Evolutionary conservation across 1,140 invertebrate genomes (phyloP), one percentile per base, ranked within the genome.

Genomic region (Zaprionus ghesquierei): DNA sequence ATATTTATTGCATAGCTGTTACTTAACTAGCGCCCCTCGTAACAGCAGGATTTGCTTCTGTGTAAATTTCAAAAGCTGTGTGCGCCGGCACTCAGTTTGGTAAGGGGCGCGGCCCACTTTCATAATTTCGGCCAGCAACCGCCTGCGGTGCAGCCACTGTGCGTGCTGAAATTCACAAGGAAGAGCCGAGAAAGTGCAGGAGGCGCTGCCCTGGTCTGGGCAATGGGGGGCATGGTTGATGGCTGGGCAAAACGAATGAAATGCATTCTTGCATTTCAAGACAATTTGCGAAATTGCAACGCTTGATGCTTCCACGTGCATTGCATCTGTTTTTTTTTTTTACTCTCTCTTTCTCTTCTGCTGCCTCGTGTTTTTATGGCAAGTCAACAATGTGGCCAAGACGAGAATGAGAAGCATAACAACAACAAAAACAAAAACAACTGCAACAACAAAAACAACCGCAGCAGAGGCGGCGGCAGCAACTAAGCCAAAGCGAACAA

Each of bases 281-380:
- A 87, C 82, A 86, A 86, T 86, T 86, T 86, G 72, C 61, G 69
- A 87, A 86, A 86, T 86, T 87, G 82, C 82, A 87, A 79, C 79
- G 82, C 82, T 76, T 86, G 82, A 82, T 81, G 84, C 70, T 70
- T 82, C 75, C 84, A 87, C 79, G 82, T 87, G 82, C 79, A 82
- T 77, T 87, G 75, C 75, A 86, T 70, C 74, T 77, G 77, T 59
- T 59, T 71, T 59, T 31, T 44, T 53, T 20, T n/a, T n/a, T n/a
- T n/a, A n/a, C n/a, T n/a, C n/a, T n/a, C n/a, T n/a, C n/a, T n/a
- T 53, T 51, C 13, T 18, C 20, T 38, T 61, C 23, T 58, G 15
- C 31, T 38, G 58, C 74, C 69, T 12, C 33, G 69, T 63, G 77
- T 85, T 85, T 80, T 85, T 86, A 86, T 68, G 77, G 77, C 74